Evolutionary conservation across 2,888 invertebrate genomes (phyloP).

Genomic region (Polyommatus iphigenia): DNA sequence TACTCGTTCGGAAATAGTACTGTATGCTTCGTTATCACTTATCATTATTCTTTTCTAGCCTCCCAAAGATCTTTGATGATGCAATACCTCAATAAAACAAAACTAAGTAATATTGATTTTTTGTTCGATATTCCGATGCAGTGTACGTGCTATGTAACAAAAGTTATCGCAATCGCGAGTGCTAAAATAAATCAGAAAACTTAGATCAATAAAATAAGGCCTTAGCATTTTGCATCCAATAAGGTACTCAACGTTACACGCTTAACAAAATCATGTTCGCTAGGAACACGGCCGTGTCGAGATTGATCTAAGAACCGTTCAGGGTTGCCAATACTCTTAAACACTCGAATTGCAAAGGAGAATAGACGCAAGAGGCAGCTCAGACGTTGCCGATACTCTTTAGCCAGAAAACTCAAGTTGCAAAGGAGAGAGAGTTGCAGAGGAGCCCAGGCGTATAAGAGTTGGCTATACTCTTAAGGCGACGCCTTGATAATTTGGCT

Average conservation of each 20-base stretch:
- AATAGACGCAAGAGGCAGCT: neutral
- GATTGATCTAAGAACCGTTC: constrained; percentile 1
- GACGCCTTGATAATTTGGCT: too few species aligned
- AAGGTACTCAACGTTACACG: constrained; percentile 10
- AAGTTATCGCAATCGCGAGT: neutral
- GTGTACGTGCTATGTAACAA: neutral
- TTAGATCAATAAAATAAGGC: neutral
- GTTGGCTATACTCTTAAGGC: neutral
- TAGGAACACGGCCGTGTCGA: constrained; percentile 20
- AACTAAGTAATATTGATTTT: neutral
- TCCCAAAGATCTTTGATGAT: neutral
- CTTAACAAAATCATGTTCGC: constrained; percentile 23
- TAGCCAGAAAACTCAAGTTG: neutral
- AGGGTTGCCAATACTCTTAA: neutral
- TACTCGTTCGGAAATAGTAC: neutral
- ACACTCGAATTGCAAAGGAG: neutral
- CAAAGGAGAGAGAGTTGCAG: neutral
- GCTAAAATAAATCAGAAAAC: neutral
- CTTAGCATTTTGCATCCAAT: constrained; percentile 3
- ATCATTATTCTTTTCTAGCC: neutral
- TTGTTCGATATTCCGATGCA: neutral
- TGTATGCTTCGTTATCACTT: neutral
- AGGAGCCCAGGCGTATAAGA: neutral
- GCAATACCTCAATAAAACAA: too few species aligned
- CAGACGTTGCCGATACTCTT: neutral